phyloP scores from a whole-genome alignment of 53 echinoderm and acorn worm genomes.

The Holothuria scabra region DNA sequence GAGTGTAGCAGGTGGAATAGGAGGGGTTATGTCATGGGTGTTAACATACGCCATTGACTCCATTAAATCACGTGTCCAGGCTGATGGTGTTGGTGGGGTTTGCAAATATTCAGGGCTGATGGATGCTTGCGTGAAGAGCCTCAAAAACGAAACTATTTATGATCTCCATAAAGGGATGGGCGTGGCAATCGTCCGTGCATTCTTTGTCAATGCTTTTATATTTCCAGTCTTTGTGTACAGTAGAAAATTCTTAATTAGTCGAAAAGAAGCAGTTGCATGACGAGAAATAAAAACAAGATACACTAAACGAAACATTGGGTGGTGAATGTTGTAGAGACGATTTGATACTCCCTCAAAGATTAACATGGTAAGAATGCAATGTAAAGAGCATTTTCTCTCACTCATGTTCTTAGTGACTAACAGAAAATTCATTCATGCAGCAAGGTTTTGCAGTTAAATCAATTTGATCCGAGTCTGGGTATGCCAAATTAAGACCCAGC shows the following conservation, averaged over 20 bases:
- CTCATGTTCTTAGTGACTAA: too few species aligned
- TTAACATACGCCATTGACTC: conserved; percentile 77
- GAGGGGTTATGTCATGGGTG: conserved; percentile 84
- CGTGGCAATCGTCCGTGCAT: conserved; percentile 78
- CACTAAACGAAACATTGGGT: too few species aligned
- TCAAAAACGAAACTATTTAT: conserved; percentile 67
- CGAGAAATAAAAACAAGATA: too few species aligned
- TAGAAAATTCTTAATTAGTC: neutral
- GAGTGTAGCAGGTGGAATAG: conserved; percentile 78
- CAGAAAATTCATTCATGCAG: too few species aligned
- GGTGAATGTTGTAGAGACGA: too few species aligned
- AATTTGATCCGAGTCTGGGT: too few species aligned
- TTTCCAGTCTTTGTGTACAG: conserved; percentile 57
- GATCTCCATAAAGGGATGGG: conserved; percentile 83
- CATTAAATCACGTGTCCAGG: conserved; percentile 81
- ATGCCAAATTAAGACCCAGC: too few species aligned
- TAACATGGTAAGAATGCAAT: too few species aligned
- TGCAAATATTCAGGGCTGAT: conserved; percentile 72
- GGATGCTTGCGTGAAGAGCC: conserved; percentile 73
- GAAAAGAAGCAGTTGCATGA: neutral
- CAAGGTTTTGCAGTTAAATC: too few species aligned
- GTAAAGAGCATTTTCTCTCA: too few species aligned
- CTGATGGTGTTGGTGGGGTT: conserved; percentile 76
- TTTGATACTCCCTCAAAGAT: too few species aligned
- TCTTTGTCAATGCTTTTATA: conserved; percentile 88